These are phyloP conservation scores for Hippolais icterina DNA, from an alignment of 2,113 vertebrate genomes.

Conservation along the genomic window DNA sequence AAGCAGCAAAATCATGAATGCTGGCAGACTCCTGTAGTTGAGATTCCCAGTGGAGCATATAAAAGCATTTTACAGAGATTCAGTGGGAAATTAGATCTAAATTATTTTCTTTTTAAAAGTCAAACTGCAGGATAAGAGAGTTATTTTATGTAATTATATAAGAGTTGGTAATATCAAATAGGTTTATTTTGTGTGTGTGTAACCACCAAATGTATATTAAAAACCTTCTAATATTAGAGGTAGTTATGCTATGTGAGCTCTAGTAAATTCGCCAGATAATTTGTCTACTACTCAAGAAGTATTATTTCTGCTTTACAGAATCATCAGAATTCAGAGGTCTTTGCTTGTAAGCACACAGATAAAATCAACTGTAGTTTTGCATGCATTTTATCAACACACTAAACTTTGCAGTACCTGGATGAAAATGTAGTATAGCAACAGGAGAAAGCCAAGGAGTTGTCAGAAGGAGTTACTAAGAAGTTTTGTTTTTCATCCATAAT, in stretches of 20 bases:
- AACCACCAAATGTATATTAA: not conserved
- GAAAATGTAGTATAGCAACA: not conserved
- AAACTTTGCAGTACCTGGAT: not conserved
- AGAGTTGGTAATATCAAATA: not conserved
- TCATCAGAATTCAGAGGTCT: not conserved
- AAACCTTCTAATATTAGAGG: not conserved
- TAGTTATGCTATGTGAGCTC: not conserved
- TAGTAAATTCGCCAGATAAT: not conserved
- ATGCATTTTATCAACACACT: not conserved
- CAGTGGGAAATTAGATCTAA: not conserved
- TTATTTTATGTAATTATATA: not conserved
- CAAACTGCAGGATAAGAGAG: not conserved
- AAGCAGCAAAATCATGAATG: not conserved
- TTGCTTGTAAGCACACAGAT: not conserved
- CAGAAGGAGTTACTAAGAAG: slow-evolving; percentile 20
- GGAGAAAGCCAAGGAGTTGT: slow-evolving; percentile 42
- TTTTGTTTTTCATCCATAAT: slow-evolving; percentile 5
- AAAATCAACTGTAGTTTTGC: not conserved
- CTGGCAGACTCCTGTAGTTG: not conserved
- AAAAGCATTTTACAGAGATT: not conserved
- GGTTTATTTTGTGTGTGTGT: not conserved
- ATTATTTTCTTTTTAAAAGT: not conserved
- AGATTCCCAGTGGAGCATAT: not conserved
- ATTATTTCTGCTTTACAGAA: not conserved
- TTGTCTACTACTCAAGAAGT: not conserved